Percentiles rank a stretch among this genome's conserved stretches.
phyloP scores from a whole-genome alignment of 2,797 vertebrate species.

The Eurystomus glaucurus region DNA sequence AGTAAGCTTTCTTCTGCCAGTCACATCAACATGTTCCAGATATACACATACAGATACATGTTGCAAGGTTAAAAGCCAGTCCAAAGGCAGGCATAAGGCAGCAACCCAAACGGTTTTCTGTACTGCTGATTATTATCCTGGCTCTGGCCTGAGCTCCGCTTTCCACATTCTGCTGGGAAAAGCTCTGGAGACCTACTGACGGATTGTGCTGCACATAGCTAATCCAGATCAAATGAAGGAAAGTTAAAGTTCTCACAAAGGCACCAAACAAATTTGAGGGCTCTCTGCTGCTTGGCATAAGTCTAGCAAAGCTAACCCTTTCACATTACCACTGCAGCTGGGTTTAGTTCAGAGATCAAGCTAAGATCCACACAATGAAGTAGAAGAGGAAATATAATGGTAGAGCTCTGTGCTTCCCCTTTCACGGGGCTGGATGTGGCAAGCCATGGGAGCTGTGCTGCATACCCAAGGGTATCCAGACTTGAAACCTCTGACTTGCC shows the following conservation, averaged over 20 bases:
- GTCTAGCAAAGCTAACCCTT: not conserved
- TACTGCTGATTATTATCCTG: not conserved
- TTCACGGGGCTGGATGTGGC: not conserved
- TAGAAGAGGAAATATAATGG: rapidly evolving
- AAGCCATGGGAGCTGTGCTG: not conserved
- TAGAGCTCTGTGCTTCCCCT: not conserved
- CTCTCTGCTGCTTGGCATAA: not conserved
- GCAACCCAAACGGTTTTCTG: not conserved
- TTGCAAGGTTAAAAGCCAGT: not conserved
- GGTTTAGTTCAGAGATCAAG: not conserved
- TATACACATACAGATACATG: rapidly evolving
- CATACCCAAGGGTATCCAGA: not conserved
- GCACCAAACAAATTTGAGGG: not conserved
- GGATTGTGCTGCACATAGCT: not conserved
- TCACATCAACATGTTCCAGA: not conserved
- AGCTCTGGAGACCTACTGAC: not conserved
- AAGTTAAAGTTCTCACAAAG: not conserved
- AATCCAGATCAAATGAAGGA: not conserved
- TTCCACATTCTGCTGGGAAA: not conserved
- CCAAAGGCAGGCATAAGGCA: not conserved
- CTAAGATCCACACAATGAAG: not conserved
- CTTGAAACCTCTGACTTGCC: not conserved
- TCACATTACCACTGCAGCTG: not conserved
- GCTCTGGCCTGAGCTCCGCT: not conserved
- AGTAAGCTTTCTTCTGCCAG: not conserved